These are phyloP conservation scores for Podilymbus podiceps DNA, from an alignment of 2,113 vertebrate species.

Conservation along the genomic window DNA sequence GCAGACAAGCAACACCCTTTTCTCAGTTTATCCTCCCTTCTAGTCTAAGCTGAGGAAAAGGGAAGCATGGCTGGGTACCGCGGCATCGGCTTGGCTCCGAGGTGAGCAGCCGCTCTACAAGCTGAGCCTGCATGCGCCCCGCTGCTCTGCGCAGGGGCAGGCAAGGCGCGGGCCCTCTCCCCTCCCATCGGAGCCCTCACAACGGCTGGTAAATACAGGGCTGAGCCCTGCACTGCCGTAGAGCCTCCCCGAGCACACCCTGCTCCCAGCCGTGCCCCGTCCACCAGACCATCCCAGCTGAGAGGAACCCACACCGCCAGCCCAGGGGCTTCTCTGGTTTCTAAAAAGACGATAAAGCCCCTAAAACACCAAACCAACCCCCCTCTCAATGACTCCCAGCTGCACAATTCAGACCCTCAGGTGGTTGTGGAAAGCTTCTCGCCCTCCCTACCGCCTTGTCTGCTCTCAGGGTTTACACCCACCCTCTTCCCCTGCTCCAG, in stretches of 20 bases:
- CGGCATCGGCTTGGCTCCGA: background rate
- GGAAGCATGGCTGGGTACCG: accelerated
- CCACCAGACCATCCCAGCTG: background rate
- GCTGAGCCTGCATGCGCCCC: background rate
- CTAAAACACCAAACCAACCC: background rate
- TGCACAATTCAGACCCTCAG: background rate
- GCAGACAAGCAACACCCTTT: background rate
- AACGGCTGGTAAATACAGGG: background rate
- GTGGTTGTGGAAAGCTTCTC: background rate
- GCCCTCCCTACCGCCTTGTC: background rate
- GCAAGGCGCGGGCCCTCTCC: background rate
- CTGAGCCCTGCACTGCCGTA: background rate
- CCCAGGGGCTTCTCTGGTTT: background rate
- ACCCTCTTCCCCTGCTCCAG: background rate
- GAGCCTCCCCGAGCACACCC: background rate
- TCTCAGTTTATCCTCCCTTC: background rate
- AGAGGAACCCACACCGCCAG: background rate
- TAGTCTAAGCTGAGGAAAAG: background rate
- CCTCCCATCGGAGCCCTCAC: background rate
- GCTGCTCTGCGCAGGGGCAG: background rate
- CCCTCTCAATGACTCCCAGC: background rate
- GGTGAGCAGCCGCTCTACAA: background rate
- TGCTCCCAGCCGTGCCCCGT: background rate
- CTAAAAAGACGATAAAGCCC: background rate
- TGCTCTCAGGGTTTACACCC: background rate